A percentile compares a stretch with the other conserved stretches of the same genome.
These are phyloP conservation scores for Anolis sagrei DNA, from an alignment of 2,113 vertebrate species.

Conservation along the genomic window DNA sequence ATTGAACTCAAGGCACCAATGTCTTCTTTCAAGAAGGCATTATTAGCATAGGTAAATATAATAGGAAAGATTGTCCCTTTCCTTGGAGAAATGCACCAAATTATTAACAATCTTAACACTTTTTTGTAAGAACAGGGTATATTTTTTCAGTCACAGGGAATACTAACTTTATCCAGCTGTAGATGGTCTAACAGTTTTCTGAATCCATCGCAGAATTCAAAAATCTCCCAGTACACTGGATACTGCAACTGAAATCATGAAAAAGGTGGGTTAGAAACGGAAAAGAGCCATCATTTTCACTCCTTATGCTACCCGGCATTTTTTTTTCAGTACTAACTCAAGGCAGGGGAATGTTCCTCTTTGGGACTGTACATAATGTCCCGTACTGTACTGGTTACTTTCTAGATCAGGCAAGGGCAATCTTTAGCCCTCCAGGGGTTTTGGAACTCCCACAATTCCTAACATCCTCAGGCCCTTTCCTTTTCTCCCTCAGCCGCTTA, in stretches of 20 bases:
- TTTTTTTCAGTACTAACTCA: not conserved
- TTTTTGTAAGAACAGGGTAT: not conserved
- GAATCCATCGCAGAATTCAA: slow-evolving; percentile 98
- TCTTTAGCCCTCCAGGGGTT: too few species aligned
- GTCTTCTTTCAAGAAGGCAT: not conserved
- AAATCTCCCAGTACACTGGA: slow-evolving; percentile 96
- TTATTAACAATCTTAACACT: slow-evolving; percentile 25
- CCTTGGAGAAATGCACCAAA: not conserved
- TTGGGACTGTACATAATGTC: too few species aligned
- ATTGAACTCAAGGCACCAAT: not conserved
- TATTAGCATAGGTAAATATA: too few species aligned
- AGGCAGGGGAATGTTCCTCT: not conserved
- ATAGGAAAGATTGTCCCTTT: not conserved
- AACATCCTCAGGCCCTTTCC: too few species aligned
- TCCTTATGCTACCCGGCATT: not conserved
- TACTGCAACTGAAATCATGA: slow-evolving; percentile 86
- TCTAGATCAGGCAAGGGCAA: too few species aligned
- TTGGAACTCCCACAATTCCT: too few species aligned
- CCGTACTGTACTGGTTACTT: too few species aligned
- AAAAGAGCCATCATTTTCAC: not conserved
- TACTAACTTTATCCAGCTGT: slow-evolving; percentile 94
- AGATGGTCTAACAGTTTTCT: slow-evolving; percentile 95
- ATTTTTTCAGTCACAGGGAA: not conserved
- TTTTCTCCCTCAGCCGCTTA: too few species aligned
- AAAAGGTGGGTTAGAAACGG: not conserved